Evolutionary conservation across 2,888 invertebrate species (phyloP).

Genomic region (Pelosia muscerda): DNA sequence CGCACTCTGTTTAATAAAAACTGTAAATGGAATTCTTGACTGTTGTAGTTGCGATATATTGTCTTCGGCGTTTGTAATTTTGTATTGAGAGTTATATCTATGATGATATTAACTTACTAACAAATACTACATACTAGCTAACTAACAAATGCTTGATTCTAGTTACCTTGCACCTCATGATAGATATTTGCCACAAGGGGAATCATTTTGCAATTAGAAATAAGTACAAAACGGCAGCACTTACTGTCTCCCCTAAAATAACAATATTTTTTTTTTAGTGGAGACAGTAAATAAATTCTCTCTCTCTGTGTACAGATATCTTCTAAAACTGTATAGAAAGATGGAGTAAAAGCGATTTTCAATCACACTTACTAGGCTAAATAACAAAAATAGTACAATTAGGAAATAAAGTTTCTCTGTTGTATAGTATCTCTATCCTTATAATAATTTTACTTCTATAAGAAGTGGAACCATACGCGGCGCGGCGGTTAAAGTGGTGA

Average conservation of each 20-base stretch:
- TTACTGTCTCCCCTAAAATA: too few relatives aligned
- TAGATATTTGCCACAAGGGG: background rate
- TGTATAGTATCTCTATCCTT: too few relatives aligned
- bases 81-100: background rate
- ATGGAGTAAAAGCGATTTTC: too few relatives aligned
- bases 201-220: background rate
- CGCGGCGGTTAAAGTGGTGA: background rate
- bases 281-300: background rate
- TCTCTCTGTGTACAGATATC: background rate
- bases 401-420: too few relatives aligned
- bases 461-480: too few relatives aligned
- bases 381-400: too few relatives aligned
- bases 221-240: background rate
- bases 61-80: background rate
- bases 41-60: background rate
- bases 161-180: background rate
- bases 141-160: background rate
- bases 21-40: conserved; percentile 7
- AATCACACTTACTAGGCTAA: too few relatives aligned
- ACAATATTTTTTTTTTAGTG: too few relatives aligned
- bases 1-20: conserved; percentile 19
- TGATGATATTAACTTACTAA: background rate
- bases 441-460: too few relatives aligned
- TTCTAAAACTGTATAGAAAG: background rate
- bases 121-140: background rate